phyloP scores from a whole-genome alignment of 2,113 vertebrate genomes.

The Galemys pyrenaicus region DNA sequence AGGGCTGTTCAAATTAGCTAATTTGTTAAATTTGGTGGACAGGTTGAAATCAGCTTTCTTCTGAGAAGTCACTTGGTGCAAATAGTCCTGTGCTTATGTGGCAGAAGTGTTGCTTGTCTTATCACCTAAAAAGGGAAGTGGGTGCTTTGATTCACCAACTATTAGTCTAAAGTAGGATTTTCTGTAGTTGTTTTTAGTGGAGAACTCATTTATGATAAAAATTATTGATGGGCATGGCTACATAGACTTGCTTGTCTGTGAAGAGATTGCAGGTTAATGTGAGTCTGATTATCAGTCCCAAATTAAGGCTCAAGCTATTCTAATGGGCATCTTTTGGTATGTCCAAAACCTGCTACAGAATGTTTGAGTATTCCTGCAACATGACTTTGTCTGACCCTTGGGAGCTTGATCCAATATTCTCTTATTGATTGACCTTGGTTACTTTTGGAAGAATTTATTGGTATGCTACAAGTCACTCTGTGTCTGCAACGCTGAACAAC shows the following conservation, averaged over 20 bases:
- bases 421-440: conserved; percentile 91
- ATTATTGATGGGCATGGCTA: conserved; percentile 92
- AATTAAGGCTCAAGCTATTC: conserved; percentile 96
- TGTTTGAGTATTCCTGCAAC: conserved; percentile 98
- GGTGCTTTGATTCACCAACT: conserved; percentile 96
- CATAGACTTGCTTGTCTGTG: conserved; percentile 94
- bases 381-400: conserved; percentile 96
- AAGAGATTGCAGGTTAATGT: conserved; percentile 94
- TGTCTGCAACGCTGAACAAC: conserved; percentile 95
- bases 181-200: conserved; percentile 95
- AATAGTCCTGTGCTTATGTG: conserved; percentile 96
- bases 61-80: conserved; percentile 96
- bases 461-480: conserved; percentile 98
- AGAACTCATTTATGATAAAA: conserved; percentile 96
- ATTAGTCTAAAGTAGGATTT: conserved; percentile 98
- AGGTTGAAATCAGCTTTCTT: conserved; percentile 96
- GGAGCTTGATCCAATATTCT: conserved; percentile 90
- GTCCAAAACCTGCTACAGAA: conserved; percentile 97
- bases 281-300: too few relatives aligned
- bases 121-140: conserved; percentile 97
- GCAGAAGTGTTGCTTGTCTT: conserved; percentile 94
- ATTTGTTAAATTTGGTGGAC: conserved; percentile 97
- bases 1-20: conserved; percentile 96
- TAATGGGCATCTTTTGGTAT: conserved; percentile 99
- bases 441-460: conserved; percentile 96